Base-by-base conservation (phyloP, 2,888 invertebrate genomes). In the Acanthosepion lycidas region DNA sequence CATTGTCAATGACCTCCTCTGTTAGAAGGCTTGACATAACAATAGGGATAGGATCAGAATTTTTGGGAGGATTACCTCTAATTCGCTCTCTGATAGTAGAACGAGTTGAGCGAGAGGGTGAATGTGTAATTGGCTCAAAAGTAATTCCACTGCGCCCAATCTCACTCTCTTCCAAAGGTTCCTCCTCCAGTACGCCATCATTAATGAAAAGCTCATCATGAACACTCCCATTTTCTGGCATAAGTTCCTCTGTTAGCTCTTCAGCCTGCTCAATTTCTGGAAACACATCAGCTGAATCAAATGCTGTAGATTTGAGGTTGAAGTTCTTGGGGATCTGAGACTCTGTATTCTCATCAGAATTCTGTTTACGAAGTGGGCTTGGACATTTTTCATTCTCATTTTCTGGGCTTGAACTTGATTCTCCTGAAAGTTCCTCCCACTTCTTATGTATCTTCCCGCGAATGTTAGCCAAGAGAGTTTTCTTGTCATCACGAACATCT, bases 401-500 rank as follows among this genome's bases (percentile, higher is more conserved):
- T 94, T 95, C 95, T 94, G 95, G 94, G 64, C 95, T 95, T 20
- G 95, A 94, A 92, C 95, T 95, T 48, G 96, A 95, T 26, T 96
- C 95, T 23, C 95, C 95, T 23, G 96, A 96, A 94, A 97, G 95
- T 94, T 96, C 96, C 94, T 96, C 96, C 53, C 96, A 95, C 94
- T 96, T 96, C 94, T 96, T 96, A 15, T 95, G 95, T 59, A 96
- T 96, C 94, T 95, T 96, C 49, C 95, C 96, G 78, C 95, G 96
- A 48, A 96, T 93, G 42, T 95, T 96, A 49, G 95, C 95, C 91
- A 96, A 94, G 48, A 95, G 51, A 94, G 95, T 95, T 94, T 95
- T 94, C 48, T 94, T 94, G 48, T 94, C 94, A 94, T 94, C 94
- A 26, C 55, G 93, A 33, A 28, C 33, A 33, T 78, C 91, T 6